Conservation (phyloP, 2,797 vertebrate species). For the Typhlichthys subterraneus region DNA sequence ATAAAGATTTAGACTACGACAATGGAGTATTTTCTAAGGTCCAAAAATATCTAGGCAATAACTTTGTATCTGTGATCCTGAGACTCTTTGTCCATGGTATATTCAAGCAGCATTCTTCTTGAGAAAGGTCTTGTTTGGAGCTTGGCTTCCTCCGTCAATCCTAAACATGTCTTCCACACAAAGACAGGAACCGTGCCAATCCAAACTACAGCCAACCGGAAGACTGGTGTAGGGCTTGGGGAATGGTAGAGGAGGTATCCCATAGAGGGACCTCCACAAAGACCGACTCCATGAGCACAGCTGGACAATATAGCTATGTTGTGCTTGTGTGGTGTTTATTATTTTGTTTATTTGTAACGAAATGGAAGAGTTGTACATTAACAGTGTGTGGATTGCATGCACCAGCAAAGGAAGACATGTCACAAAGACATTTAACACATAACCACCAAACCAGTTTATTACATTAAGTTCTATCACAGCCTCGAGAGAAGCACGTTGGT, state of each 20-base stretch:
- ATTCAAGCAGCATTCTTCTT: slow-evolving; percentile 16
- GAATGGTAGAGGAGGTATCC: slow-evolving; percentile 52
- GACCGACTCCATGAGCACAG: slow-evolving; percentile 37
- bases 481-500: no score
- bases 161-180: slow-evolving; percentile 56
- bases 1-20: no score
- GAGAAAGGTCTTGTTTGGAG: slow-evolving; percentile 43
- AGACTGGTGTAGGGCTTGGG: slow-evolving; percentile 41
- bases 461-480: no score
- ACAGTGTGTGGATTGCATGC: no score
- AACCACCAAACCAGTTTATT: no score
- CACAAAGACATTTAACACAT: no score
- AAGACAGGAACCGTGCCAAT: slow-evolving; percentile 67
- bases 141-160: slow-evolving; percentile 51
- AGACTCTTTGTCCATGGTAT: not conserved
- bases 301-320: slow-evolving; percentile 12
- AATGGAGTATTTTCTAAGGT: not conserved
- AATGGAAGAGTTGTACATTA: no score
- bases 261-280: slow-evolving; percentile 33
- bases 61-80: slow-evolving; percentile 1
- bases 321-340: slow-evolving; percentile 7
- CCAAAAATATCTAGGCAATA: not conserved
- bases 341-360: no score
- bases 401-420: no score
- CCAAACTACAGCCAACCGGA: slow-evolving; percentile 51